Conservation (phyloP, 2,113 vertebrate species). For the Cromileptes altivelis region DNA sequence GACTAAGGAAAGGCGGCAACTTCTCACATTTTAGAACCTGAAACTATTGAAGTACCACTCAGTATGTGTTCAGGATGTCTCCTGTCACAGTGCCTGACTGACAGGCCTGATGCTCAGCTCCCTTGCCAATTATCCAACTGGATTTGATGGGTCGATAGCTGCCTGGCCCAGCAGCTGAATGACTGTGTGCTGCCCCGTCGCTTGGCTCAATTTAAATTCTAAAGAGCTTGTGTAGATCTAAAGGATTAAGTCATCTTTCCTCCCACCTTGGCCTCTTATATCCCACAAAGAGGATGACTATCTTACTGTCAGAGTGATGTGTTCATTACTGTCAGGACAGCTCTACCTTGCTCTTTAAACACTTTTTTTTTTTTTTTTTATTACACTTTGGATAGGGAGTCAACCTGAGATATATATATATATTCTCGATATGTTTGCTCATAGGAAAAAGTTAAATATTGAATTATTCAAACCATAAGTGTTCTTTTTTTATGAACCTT, state of each 20-base stretch:
- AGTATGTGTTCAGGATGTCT: background rate
- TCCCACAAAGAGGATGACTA: conserved; percentile 2
- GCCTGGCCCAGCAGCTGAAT: conserved; percentile 27
- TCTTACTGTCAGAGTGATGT: conserved; percentile 19
- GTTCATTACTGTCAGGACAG: conserved; percentile 5
- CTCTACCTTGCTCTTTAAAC: background rate
- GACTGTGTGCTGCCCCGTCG: conserved; percentile 21
- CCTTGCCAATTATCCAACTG: conserved; percentile 37
- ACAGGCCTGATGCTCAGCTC: conserved; percentile 19
- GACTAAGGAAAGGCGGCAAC: background rate
- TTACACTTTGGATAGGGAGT: background rate
- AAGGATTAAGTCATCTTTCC: conserved; percentile 47
- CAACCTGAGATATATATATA: no score
- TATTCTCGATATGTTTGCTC: background rate
- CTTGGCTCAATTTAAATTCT: conserved; percentile 40
- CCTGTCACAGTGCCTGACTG: conserved; percentile 2
- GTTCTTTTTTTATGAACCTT: background rate
- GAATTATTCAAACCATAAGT: background rate
- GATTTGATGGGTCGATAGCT: conserved; percentile 45
- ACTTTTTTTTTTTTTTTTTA: background rate
- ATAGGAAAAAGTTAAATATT: conserved; percentile 3
- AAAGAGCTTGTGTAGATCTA: conserved; percentile 35
- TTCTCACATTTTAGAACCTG: background rate
- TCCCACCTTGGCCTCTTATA: conserved; percentile 20
- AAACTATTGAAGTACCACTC: background rate